Evolutionary conservation across 1,140 invertebrate species (phyloP), one percentile per base, ranked within the genome.

Genomic region (Drosophila equinoxialis): DNA sequence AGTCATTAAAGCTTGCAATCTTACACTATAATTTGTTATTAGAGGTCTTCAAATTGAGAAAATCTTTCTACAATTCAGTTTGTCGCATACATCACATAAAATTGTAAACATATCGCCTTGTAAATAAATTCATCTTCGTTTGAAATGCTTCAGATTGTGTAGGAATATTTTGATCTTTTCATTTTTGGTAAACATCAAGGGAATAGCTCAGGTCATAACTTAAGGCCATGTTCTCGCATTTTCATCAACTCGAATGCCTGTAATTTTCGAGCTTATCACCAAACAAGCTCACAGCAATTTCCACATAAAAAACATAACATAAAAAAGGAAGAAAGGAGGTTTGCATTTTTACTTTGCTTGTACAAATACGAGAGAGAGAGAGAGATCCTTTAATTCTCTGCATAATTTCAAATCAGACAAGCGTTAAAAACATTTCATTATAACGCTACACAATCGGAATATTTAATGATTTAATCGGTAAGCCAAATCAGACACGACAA

Each of bases 361-460:
- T 48, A 67, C 81, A 80, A 85, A 84, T 74, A 78, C 74, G 59
- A 57, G 10, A 37, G 35, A 37, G 35, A 37, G 35, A 35, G 37
- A 39, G 60, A 87, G 76, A 77, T 89, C 84, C 84, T 89, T 89
- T 89, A 89, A 89, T 89, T 89, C 84, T 57, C 71, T 75, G 84
- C 81, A 89, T 89, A 89, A 89, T 89, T 89, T 71, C 85, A 83
- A 89, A 89, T 89, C 84, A 89, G 84, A 89, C 84, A 89, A 89
- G 84, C 84, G 84, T 81, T 90, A 91, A 91, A 87, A 91, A 91
- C 90, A 90, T 91, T 91, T 91, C 90, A 91, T 91, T 91, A 91
- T 91, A 91, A 89, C 80, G 90, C 90, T 90, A 91, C 90, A 91
- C 90, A 91, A 91, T 91, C 90, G 77, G 90, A 91, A 91, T 91